phyloP scores from a whole-genome alignment of 2,888 invertebrate genomes.

The Cheilosia scutellata region DNA sequence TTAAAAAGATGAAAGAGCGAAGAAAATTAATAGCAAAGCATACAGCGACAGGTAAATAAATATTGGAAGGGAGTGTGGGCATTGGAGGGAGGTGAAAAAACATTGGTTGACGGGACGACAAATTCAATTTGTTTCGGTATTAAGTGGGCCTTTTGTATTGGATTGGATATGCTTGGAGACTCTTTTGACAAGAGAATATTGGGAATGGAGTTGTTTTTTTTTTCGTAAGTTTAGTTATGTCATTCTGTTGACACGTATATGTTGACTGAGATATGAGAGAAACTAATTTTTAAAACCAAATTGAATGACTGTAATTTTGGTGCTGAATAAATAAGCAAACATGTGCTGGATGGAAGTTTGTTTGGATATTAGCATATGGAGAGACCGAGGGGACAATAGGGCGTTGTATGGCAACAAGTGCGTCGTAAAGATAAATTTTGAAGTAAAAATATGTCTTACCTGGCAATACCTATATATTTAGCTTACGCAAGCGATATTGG shows the following conservation, averaged over 20 bases:
- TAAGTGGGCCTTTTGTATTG: conserved; percentile 23
- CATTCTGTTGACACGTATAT: conserved; percentile 5
- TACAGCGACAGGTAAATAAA: conserved; percentile 61
- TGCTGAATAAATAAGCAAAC: background rate
- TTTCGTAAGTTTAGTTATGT: conserved; percentile 6
- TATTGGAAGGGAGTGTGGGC: conserved; percentile 5
- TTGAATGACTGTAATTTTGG: background rate
- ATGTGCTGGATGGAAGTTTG: background rate
- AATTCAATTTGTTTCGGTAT: conserved; percentile 64
- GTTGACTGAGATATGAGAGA: conserved; percentile 6
- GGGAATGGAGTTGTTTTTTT: conserved; percentile 5
- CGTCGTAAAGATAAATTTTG: too few species aligned
- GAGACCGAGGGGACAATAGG: too few species aligned
- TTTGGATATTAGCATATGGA: background rate
- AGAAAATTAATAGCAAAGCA: conserved; percentile 62
- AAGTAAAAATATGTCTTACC: too few species aligned
- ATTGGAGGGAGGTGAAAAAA: background rate
- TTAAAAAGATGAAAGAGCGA: conserved; percentile 58
- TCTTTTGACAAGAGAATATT: conserved; percentile 23
- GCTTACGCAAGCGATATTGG: too few species aligned
- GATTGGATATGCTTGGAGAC: background rate
- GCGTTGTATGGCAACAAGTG: too few species aligned
- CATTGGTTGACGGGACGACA: conserved; percentile 47
- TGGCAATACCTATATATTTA: too few species aligned
- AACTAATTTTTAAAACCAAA: conserved; percentile 7